These are phyloP conservation scores for Theodoxus fluviatilis DNA, from an alignment of 2,888 invertebrate genomes.

Conservation along the genomic window DNA sequence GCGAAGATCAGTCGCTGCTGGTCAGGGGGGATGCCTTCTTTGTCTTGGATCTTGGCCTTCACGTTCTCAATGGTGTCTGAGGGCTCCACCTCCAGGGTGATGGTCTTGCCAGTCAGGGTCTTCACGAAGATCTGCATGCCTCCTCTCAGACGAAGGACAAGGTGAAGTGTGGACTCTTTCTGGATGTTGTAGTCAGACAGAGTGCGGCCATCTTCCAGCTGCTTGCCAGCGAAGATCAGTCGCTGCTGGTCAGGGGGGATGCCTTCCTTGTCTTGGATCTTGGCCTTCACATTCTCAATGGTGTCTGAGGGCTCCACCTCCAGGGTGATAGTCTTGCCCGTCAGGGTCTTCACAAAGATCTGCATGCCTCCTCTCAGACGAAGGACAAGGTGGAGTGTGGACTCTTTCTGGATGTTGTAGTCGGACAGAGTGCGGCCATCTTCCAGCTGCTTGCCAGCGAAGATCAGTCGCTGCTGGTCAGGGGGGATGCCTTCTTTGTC, in stretches of 20 bases:
- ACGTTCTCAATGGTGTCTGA: too few species aligned
- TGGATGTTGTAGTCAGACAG: constrained; percentile 93
- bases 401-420: constrained; percentile 93
- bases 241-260: constrained; percentile 44
- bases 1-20: too few species aligned
- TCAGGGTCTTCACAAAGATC: constrained; percentile 67
- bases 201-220: constrained; percentile 91
- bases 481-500: constrained; percentile 68
- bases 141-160: constrained; percentile 85
- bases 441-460: constrained; percentile 93
- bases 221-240: constrained; percentile 83
- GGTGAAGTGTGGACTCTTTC: constrained; percentile 91
- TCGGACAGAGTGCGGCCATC: constrained; percentile 91
- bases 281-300: constrained; percentile 87
- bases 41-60: too few species aligned
- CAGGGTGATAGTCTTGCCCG: constrained; percentile 61
- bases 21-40: too few species aligned
- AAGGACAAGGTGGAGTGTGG: constrained; percentile 87
- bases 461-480: constrained; percentile 78
- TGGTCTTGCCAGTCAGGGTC: constrained; percentile 62
- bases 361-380: constrained; percentile 70
- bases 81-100: constrained; percentile 58
- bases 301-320: constrained; percentile 82
- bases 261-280: constrained; percentile 69
- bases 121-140: constrained; percentile 82